Percentiles rank a stretch among this genome's conserved stretches.
phyloP scores from a whole-genome alignment of 2,113 vertebrate species.

The Muscicapa adusta region DNA sequence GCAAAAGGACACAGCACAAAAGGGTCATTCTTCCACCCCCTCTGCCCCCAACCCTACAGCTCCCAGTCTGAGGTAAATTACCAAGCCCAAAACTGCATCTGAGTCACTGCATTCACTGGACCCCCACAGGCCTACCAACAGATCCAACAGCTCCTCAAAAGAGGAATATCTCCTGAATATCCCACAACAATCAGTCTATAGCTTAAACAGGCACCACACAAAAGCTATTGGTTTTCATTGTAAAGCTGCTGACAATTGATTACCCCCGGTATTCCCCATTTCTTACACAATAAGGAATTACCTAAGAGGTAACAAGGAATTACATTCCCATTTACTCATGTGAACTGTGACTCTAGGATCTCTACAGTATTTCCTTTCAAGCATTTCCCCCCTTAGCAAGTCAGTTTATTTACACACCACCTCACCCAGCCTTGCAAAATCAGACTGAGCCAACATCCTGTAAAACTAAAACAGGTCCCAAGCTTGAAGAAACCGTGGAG shows the following conservation, averaged over 20 bases:
- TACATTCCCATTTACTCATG: background rate
- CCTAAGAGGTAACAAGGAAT: background rate
- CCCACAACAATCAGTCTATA: background rate
- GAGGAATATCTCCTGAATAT: background rate
- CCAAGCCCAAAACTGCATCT: background rate
- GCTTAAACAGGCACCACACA: background rate
- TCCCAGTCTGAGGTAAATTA: background rate
- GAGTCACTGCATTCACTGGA: background rate
- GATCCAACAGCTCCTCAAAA: background rate
- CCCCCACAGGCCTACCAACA: background rate
- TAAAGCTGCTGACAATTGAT: background rate
- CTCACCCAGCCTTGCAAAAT: background rate
- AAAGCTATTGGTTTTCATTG: fast-evolving
- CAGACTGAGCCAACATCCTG: background rate
- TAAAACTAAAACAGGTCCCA: background rate
- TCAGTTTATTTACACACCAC: background rate
- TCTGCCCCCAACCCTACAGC: fast-evolving
- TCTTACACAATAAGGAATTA: background rate
- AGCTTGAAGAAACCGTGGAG: background rate
- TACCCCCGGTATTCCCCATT: background rate
- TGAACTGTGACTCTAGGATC: background rate
- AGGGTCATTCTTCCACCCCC: background rate
- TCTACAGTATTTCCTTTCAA: background rate
- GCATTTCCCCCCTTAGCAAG: background rate
- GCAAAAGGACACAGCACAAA: fast-evolving